Conservation (phyloP, 2,888 invertebrate genomes). For the Ferdinandea cuprea region DNA sequence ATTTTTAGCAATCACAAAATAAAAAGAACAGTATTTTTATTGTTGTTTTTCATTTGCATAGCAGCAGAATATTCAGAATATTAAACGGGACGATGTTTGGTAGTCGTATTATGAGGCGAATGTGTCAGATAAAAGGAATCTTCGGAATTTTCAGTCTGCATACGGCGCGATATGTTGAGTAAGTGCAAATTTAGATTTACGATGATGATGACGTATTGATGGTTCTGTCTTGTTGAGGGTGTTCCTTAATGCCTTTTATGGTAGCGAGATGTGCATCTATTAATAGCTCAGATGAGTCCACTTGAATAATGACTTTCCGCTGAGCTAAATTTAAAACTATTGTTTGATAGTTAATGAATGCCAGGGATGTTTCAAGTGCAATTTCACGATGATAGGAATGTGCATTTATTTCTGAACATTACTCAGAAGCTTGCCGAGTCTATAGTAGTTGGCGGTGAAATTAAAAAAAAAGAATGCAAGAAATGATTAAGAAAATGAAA, state of each 20-base stretch:
- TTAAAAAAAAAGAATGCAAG: too few relatives aligned
- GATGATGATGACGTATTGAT: conserved; percentile 14
- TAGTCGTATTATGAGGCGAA: conserved; percentile 9
- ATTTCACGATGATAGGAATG: too few relatives aligned
- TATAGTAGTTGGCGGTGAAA: too few relatives aligned
- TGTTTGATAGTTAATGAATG: too few relatives aligned
- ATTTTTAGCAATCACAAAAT: conserved; percentile 63
- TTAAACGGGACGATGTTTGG: conserved; percentile 4
- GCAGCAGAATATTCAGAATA: neutral
- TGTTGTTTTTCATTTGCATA: conserved; percentile 6
- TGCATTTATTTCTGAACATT: too few relatives aligned
- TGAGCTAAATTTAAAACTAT: conserved; percentile 2
- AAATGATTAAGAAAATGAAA: too few relatives aligned
- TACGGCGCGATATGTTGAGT: neutral
- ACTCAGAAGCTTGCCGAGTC: too few relatives aligned
- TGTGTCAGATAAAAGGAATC: conserved; percentile 57
- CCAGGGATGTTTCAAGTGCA: too few relatives aligned
- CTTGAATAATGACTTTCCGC: neutral
- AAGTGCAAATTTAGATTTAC: conserved; percentile 40
- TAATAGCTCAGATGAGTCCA: conserved; percentile 17
- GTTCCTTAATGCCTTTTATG: conserved; percentile 24
- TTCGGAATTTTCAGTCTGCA: conserved; percentile 30
- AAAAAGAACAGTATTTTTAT: neutral
- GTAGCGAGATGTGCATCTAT: conserved; percentile 10
- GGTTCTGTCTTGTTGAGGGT: neutral